phyloP scores from a whole-genome alignment of 2,797 vertebrate species.

The Pangasius larnaudii region DNA sequence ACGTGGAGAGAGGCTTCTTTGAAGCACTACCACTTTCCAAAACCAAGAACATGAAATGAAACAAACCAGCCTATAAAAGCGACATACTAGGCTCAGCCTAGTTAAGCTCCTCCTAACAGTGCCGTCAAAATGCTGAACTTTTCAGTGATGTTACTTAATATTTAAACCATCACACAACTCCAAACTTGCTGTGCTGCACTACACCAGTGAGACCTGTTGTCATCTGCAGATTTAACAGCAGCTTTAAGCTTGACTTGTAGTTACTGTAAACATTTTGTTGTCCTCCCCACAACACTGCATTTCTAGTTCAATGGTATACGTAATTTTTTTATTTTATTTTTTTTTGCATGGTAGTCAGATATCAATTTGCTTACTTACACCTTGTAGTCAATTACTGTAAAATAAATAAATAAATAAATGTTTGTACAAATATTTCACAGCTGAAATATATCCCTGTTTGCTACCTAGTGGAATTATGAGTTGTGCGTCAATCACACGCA shows the following conservation, averaged over 20 bases:
- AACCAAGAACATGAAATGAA: slow-evolving; percentile 1
- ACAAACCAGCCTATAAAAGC: slow-evolving; percentile 5
- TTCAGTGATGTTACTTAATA: not conserved
- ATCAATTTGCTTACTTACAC: slow-evolving; percentile 9
- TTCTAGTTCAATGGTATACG: not conserved
- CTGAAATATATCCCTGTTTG: slow-evolving; percentile 12
- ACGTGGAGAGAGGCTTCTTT: not conserved
- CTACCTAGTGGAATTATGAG: not conserved
- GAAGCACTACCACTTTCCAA: not conserved
- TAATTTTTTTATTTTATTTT: not conserved
- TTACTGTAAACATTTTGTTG: not conserved
- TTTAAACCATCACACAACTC: not conserved
- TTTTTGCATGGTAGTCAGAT: not conserved
- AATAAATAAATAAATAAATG: not conserved
- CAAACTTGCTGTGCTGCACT: not conserved
- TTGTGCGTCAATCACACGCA: slow-evolving; percentile 25
- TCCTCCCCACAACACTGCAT: not conserved
- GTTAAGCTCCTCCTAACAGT: not conserved
- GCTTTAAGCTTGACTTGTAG: not conserved
- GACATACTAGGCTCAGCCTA: not conserved
- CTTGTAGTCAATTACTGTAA: not conserved
- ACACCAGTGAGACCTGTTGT: not conserved
- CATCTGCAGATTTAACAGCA: not conserved
- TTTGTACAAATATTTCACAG: slow-evolving; percentile 22
- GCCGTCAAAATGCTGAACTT: not conserved